Evolutionary conservation across 2,888 invertebrate genomes (phyloP).

Genomic region (Pterostichus madidus): DNA sequence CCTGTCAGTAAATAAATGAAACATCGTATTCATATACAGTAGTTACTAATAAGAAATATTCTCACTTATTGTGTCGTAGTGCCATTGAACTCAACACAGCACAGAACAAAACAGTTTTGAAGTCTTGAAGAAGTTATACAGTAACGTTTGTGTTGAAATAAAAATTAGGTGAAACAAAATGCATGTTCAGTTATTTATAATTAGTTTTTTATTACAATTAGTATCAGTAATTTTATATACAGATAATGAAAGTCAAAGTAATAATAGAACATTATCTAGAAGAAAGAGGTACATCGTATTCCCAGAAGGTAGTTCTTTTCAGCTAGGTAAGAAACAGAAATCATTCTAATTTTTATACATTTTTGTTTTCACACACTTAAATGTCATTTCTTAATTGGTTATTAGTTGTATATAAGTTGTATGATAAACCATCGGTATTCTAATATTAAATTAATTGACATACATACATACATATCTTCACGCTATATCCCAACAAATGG

Average conservation of each 20-base stretch:
- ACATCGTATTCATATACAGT: too few relatives aligned
- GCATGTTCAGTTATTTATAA: slow-evolving; percentile 44
- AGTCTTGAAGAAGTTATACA: slow-evolving; percentile 2
- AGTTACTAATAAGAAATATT: too few relatives aligned
- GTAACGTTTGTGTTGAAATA: too few relatives aligned
- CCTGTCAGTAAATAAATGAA: too few relatives aligned
- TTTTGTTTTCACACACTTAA: too few relatives aligned
- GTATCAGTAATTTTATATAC: slow-evolving; percentile 16
- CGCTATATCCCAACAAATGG: too few relatives aligned
- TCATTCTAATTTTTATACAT: neutral
- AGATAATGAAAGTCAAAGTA: slow-evolving; percentile 34
- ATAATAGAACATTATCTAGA: slow-evolving; percentile 72
- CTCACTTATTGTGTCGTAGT: neutral
- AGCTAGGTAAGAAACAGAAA: slow-evolving; percentile 73
- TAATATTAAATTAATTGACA: too few relatives aligned
- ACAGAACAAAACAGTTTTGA: slow-evolving; percentile 1
- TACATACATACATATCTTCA: too few relatives aligned
- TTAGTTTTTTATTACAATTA: slow-evolving; percentile 50
- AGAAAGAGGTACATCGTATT: slow-evolving; percentile 75
- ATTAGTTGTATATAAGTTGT: too few relatives aligned
- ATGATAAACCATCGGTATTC: too few relatives aligned
- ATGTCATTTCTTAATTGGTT: too few relatives aligned
- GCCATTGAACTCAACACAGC: neutral
- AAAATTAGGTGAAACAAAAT: neutral
- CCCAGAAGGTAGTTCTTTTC: slow-evolving; percentile 77